Percentiles rank a stretch among this genome's conserved stretches.
Conservation (phyloP, 1,140 invertebrate species). For the Branchinecta lindahli region DNA sequence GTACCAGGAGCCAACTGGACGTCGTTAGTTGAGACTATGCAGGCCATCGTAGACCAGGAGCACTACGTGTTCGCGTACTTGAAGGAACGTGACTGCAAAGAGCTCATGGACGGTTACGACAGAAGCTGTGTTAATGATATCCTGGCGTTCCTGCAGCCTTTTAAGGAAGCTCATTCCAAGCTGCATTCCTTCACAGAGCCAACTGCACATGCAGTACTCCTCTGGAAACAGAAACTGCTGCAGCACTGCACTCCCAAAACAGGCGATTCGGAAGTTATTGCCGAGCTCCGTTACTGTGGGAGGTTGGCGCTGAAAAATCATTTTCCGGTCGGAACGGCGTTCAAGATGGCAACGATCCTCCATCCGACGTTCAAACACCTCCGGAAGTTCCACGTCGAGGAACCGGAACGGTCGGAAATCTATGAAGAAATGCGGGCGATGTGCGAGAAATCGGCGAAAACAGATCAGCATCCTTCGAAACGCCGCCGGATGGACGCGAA, state of each 20-base stretch:
- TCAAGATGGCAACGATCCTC: not conserved
- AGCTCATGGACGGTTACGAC: not conserved
- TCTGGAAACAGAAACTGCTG: slow-evolving; percentile 1
- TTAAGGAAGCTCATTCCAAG: not conserved
- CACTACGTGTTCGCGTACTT: not conserved
- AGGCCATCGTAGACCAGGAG: not conserved
- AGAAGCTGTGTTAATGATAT: not conserved
- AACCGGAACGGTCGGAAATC: not conserved
- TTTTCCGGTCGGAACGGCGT: not conserved
- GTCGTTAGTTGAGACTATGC: not conserved
- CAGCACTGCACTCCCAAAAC: not conserved
- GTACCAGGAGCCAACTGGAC: not conserved
- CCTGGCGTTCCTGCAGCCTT: not conserved
- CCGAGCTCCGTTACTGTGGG: not conserved
- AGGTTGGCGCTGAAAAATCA: not conserved
- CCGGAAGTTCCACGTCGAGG: not conserved
- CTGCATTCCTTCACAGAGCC: not conserved
- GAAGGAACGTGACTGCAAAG: not conserved
- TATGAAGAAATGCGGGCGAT: not conserved
- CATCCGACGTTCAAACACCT: not conserved
- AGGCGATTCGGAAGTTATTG: not conserved
- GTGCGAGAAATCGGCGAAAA: not conserved
- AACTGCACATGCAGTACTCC: not conserved
- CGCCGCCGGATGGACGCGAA: not conserved
- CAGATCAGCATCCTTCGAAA: not conserved